Evolutionary conservation across 1,140 invertebrate genomes (phyloP), one percentile per base, ranked within the genome.

Genomic region (Laupala kohalensis): DNA sequence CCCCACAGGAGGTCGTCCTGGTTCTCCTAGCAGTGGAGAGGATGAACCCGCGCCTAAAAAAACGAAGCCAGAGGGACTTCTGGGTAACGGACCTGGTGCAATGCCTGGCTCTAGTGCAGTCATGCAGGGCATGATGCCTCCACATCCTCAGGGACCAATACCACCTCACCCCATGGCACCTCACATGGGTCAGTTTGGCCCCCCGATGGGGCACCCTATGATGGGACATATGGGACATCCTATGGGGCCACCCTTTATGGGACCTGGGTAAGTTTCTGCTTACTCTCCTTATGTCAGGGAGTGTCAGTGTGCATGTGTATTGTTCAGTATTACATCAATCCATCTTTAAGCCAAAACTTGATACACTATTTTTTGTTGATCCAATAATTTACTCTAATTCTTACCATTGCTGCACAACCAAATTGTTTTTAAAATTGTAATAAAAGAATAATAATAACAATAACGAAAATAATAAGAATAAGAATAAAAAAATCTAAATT

Each of bases 21-120:
- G 83, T 37, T 84, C 83, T 25, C 84, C 84, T 64, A 85, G 84
- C 71, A 86, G 85, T 63, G 91, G 91, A 69, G 92, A 93, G 78
- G 78, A 79, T 37, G 90, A 91, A 78, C 90, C 90, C 1, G 84
- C 87, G 2, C 84, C 86, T 30, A 92, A 92, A 78, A 92, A 86
- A 79, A 71, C 80, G 9, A 90, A 89, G 79, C 83, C 86, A 6
- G 88, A 89, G 78, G 85, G 85, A 75, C 77, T 87, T 13, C 74
- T 86, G 25, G 85, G 85, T 25, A 83, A 81, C 71, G 84, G 84
- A 6, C 84, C 81, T 64, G 68, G 69, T 30, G 6, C 73, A 24
- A 27, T 64, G 24, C 80, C 80, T 63, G 79, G 78, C 23, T 75
- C 84, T 76, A 71, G 82, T 67, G 81, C 84, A 4, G 83, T 81